Conservation (phyloP, 2,888 invertebrate species). For the Apoda limacodes region DNA sequence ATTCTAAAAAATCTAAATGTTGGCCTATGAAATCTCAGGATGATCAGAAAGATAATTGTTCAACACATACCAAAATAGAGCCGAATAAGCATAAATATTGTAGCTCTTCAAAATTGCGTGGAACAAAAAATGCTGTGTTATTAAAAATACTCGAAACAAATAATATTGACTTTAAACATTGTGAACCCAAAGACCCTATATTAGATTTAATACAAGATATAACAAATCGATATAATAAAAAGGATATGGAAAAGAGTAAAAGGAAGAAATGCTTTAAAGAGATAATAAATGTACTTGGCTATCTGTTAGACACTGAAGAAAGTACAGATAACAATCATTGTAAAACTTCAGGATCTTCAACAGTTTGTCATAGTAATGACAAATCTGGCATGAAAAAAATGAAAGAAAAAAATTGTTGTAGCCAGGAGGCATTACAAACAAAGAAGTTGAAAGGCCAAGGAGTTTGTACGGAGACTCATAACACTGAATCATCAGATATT, state of each 20-base stretch:
- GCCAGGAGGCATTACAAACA: slow-evolving; percentile 8
- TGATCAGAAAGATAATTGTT: slow-evolving; percentile 10
- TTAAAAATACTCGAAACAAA: no score
- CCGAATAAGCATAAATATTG: no score
- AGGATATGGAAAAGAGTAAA: slow-evolving; percentile 36
- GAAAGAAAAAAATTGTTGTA: slow-evolving; percentile 11
- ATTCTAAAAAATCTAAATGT: slow-evolving; percentile 10
- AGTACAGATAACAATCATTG: slow-evolving; percentile 25
- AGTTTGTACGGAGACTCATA: slow-evolving; percentile 31
- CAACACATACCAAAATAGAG: no score
- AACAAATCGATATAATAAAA: slow-evolving; percentile 53
- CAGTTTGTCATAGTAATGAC: slow-evolving; percentile 2
- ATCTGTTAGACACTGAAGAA: slow-evolving; percentile 55
- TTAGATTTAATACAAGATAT: slow-evolving; percentile 49
- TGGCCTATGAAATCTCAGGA: slow-evolving; percentile 10
- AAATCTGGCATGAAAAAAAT: slow-evolving; percentile 9
- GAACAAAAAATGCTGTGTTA: no score
- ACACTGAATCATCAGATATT: slow-evolving; percentile 38
- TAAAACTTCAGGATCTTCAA: slow-evolving; percentile 13
- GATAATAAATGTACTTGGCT: slow-evolving; percentile 48
- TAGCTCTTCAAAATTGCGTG: no score
- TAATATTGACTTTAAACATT: no score
- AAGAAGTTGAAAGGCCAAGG: slow-evolving; percentile 33
- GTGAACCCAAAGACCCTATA: no score
- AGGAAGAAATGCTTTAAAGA: slow-evolving; percentile 55